Evolutionary conservation across 2,888 invertebrate species (phyloP), one percentile per base, ranked within the genome.

Genomic region (Periphyllus acericola): DNA sequence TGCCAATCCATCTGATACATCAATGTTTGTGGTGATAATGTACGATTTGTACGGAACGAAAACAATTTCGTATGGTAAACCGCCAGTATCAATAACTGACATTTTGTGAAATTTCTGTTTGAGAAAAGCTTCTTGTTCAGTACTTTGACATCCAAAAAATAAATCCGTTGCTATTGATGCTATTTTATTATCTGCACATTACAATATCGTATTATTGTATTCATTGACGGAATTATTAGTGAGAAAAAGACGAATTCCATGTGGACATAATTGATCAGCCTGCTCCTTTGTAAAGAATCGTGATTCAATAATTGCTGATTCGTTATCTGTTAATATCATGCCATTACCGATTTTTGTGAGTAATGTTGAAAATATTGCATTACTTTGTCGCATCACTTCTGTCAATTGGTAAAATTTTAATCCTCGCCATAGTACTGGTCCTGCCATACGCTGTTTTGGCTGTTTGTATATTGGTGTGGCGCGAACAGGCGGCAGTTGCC

Each of bases 401-500:
- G 17, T 36, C 9, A 79, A 25, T 32, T 52, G 32, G 55, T 55
- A 79, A 55, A 55, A 55, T 79, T 79, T 55, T 17, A 79, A n/a
- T 55, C 3, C 19, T 79, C 79, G 8, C 79, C 79, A 79, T 32
- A 55, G 21, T 17, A 0, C 9, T 55, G 52, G 32, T 14, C 79
- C 79, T 55, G 32, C 3, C n/a, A 52, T 79, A 6, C 21, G 29
- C 32, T 1, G 55, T 79, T 34, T 21, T 55, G 29, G 32, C 4
- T 14, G 8, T 11, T 74, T 79, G n/a, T 55, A 79, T 19, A 79
- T 79, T 21, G 79, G 90, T 55, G 90, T 91, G 25, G 90, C 90
- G 46, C 89, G 85, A 32, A 91, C 91, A 66, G 91, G 91, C 71
- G 91, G 91, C 82, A 91, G 88, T 90, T 91, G 91, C 19, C 91